Conservation (phyloP, 1,140 invertebrate genomes). For the Laupala kohalensis region DNA sequence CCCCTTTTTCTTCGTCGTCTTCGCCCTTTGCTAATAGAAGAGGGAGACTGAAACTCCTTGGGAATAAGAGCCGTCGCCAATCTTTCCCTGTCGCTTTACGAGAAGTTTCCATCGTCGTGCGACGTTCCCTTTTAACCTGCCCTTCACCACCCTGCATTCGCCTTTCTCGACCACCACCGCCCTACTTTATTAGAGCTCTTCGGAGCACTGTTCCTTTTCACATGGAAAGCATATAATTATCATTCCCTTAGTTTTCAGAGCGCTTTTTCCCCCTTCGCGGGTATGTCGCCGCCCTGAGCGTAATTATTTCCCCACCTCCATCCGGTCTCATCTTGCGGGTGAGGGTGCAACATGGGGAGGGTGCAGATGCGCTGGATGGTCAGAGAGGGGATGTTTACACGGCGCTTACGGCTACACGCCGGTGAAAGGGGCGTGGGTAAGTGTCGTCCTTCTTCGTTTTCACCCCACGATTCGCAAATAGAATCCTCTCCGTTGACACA, state of each 20-base stretch:
- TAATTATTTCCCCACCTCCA: too few species aligned
- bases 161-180: background rate
- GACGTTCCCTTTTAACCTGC: background rate
- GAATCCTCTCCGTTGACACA: too few species aligned
- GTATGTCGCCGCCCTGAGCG: too few species aligned
- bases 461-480: too few species aligned
- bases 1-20: background rate
- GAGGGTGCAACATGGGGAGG: too few species aligned
- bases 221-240: background rate
- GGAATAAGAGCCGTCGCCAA: background rate
- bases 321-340: too few species aligned
- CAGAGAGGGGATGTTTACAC: too few species aligned
- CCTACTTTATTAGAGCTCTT: too few species aligned
- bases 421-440: too few species aligned
- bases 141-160: background rate
- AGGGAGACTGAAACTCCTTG: background rate
- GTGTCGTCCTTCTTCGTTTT: too few species aligned
- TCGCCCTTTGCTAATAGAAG: background rate
- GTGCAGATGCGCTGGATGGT: too few species aligned
- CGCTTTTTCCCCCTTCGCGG: background rate
- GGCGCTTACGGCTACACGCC: too few species aligned
- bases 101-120: background rate
- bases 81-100: background rate
- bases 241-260: background rate
- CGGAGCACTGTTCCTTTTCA: background rate